Evolutionary conservation across 2,113 vertebrate genomes (phyloP).

Genomic region (Cavia aperea): DNA sequence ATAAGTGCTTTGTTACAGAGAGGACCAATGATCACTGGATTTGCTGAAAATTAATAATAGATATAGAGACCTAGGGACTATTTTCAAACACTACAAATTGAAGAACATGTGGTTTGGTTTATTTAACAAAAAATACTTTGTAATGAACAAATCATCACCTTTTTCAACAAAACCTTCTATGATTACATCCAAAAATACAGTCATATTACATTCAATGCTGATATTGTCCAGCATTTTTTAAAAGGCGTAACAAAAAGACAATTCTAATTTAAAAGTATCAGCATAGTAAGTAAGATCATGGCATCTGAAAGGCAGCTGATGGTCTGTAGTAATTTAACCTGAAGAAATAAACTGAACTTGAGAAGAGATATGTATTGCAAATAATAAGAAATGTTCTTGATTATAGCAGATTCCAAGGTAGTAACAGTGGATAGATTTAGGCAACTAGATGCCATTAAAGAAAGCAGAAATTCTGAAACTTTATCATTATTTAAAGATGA

Average conservation of each 20-base stretch:
- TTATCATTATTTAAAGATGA: background rate
- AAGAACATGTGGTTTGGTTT: constrained; percentile 27
- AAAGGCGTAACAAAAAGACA: background rate
- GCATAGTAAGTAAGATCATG: accelerated
- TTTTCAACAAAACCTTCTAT: constrained; percentile 22
- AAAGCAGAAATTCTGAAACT: constrained; percentile 34
- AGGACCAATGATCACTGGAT: background rate
- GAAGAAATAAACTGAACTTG: background rate
- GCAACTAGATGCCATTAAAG: background rate
- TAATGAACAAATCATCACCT: background rate
- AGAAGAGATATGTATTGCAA: background rate
- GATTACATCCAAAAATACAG: background rate
- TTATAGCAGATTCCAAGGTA: background rate
- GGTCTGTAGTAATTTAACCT: background rate
- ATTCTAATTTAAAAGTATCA: background rate
- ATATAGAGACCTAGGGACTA: background rate
- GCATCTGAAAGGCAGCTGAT: background rate
- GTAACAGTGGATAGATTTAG: background rate
- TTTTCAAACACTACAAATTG: constrained; percentile 18
- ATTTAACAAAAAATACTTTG: constrained; percentile 15
- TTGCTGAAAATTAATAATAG: constrained; percentile 8
- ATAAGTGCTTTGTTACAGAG: background rate
- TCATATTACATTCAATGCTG: background rate
- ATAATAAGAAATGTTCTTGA: background rate
- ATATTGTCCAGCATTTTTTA: background rate